Percentiles rank a stretch among this genome's conserved stretches.
Conservation (phyloP, 2,888 invertebrate genomes). For the Galeopsomyia nigrocyanea region DNA sequence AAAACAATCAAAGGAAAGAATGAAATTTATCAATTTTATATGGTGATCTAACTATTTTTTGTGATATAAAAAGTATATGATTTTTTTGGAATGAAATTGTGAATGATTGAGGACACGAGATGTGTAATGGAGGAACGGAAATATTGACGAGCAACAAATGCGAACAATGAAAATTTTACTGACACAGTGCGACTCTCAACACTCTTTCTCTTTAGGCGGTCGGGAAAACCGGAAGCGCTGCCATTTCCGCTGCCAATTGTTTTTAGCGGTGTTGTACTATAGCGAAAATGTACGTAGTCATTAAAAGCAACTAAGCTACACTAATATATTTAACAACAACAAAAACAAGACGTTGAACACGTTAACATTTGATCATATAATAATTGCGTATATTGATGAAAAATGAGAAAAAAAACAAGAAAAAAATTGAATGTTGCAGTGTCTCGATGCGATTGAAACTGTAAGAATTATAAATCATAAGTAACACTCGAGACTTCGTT, state of each 20-base stretch:
- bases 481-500: conserved; percentile 38
- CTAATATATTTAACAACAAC: no score
- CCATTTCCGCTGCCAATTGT: conserved; percentile 49
- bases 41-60: conserved; percentile 36
- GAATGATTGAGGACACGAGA: conserved; percentile 19
- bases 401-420: conserved; percentile 7
- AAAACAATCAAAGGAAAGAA: conserved; percentile 13
- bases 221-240: conserved; percentile 47
- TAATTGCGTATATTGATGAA: conserved; percentile 32
- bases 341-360: no score
- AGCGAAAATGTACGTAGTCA: conserved; percentile 46
- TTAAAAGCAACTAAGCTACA: conserved; percentile 22
- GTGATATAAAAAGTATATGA: conserved; percentile 35
- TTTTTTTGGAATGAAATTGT: conserved; percentile 38
- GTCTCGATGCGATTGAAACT: conserved; percentile 31
- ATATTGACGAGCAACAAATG: background rate
- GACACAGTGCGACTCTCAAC: conserved; percentile 26
- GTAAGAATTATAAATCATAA: conserved; percentile 24
- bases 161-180: conserved; percentile 16
- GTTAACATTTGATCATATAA: background rate
- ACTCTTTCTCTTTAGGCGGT: conserved; percentile 44
- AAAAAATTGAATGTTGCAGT: conserved; percentile 28
- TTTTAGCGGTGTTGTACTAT: conserved; percentile 49
- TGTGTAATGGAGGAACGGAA: background rate
- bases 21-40: conserved; percentile 42